Evolutionary conservation across 2,113 vertebrate genomes (phyloP), one percentile per base, ranked within the genome.

Genomic region (Atlantisia rogersi): DNA sequence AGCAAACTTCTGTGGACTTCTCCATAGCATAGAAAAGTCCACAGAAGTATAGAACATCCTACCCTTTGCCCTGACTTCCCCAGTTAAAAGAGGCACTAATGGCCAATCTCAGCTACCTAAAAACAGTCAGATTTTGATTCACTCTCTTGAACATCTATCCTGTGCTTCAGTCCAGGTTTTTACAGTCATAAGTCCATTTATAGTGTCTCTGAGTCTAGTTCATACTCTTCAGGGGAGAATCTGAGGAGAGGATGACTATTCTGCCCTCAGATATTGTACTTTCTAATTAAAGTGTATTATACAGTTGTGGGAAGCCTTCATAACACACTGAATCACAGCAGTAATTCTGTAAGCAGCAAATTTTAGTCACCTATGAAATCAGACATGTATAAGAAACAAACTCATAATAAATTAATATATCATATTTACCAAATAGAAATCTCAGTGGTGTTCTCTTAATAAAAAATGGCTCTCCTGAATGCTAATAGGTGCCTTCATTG

Each of bases 61-160:
- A 52, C 1, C 7, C 8, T 12, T 7, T 3, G 2, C 12, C 32
- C 2, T 6, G 0, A 4, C 40, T 2, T 1, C 8, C 9, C 13
- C 1, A 0, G 9, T 69, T 81, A 40, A 63, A 80, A 89, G 63
- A 60, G 17, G 0, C 4, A 59, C 9, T 44, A 67, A 48, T 24
- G 25, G 70, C 17, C 8, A 21, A 20, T 46, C 10, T 40, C 15
- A 35, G 40, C 17, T 58, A 64, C 17, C 15, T 76, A 39, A 67
- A 91, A 32, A 26, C 5, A 53, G 39, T 68, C 11, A 74, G 56
- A 75, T 68, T 88, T 93, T 88, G 4, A 76, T 82, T 78, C 9
- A 70, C 2, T 46, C 26, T 69, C 26, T 60, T 48, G 14, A 83
- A 44, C 7, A 4, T 65, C 13, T 7, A 12, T 25, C 86, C 21